Percentiles rank a stretch among this genome's conserved stretches.
Evolutionary conservation across 1,140 invertebrate species (phyloP).

Genomic region (Papilio xuthus): DNA sequence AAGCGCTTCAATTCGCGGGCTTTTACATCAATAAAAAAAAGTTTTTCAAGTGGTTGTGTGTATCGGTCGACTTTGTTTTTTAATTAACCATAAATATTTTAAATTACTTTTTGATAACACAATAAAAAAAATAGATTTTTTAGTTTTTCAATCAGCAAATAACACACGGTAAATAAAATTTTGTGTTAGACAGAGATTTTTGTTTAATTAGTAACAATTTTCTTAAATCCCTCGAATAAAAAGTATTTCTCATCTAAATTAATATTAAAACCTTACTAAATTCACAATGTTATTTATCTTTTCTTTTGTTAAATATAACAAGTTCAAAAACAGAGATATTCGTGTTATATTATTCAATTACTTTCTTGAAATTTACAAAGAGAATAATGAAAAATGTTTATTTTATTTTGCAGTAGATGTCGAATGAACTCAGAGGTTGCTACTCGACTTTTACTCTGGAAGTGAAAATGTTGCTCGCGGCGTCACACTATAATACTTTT

Average conservation of each 20-base stretch:
- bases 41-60: background rate
- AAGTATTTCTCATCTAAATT: background rate
- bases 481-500: conserved; percentile 3
- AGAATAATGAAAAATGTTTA: conserved; percentile 19
- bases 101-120: too few species aligned
- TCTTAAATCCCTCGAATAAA: background rate
- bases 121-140: too few species aligned
- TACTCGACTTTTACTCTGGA: background rate
- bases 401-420: background rate
- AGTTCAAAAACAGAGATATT: background rate
- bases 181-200: too few species aligned
- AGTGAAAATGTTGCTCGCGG: conserved; percentile 18
- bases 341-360: conserved; percentile 16
- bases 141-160: too few species aligned
- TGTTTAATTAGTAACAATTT: background rate
- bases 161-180: too few species aligned
- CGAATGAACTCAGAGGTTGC: conserved; percentile 1
- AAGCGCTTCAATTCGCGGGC: background rate
- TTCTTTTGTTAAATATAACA: background rate
- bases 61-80: background rate
- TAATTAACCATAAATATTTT: too few species aligned
- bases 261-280: background rate
- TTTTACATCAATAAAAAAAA: background rate
- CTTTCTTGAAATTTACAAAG: conserved; percentile 4
- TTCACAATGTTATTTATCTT: background rate